Evolutionary conservation across 92 coral and sea anemone genomes (phyloP).

Genomic region (Anthopleura xanthogrammica): DNA sequence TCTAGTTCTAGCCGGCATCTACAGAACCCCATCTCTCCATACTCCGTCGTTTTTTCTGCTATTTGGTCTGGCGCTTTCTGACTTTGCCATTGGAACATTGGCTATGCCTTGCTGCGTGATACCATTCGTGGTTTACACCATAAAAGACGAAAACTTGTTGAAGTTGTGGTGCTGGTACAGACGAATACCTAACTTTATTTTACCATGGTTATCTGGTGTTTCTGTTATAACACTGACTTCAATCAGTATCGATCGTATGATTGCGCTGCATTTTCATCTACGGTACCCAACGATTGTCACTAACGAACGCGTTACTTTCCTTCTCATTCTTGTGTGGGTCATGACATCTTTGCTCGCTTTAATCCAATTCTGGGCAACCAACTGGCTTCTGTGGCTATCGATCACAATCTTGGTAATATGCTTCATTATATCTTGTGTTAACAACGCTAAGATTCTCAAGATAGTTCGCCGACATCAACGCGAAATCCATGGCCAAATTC

Average conservation of each 20-base stretch:
- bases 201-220: constrained; percentile 2
- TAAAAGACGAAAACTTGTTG: not conserved
- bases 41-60: constrained; percentile 19
- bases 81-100: constrained; percentile 3
- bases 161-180: not conserved
- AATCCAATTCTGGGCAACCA: not conserved
- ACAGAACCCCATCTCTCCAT: constrained; percentile 21
- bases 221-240: constrained; percentile 5
- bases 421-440: not conserved
- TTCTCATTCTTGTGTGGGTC: not conserved
- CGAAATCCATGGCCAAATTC: not conserved
- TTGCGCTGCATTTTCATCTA: constrained; percentile 11
- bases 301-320: not conserved
- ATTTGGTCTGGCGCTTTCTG: constrained; percentile 23
- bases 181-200: not conserved
- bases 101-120: not conserved
- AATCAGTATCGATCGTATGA: constrained; percentile 12
- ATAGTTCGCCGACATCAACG: constrained; percentile 13
- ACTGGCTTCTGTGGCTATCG: not conserved
- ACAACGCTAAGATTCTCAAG: not conserved
- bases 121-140: not conserved
- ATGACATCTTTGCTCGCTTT: not conserved
- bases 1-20: constrained; percentile 15
- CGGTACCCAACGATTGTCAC: not conserved
- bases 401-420: not conserved